Evolutionary conservation across 92 coral and sea anemone genomes (phyloP).

Genomic region (Epizoanthus illoricatus): DNA sequence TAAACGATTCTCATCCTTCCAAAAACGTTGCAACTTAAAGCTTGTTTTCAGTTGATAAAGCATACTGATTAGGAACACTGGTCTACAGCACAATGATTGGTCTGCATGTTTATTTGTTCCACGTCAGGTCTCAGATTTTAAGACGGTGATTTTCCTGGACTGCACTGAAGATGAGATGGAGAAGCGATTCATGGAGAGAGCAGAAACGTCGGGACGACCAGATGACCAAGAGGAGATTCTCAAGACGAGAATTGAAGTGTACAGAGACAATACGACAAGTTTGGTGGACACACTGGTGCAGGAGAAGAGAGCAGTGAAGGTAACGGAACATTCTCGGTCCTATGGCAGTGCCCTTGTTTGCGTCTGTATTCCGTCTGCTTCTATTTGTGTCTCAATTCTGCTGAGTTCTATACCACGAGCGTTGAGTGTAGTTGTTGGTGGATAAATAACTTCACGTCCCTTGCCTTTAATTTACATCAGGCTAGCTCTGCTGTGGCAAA

Average conservation of each 20-base stretch:
- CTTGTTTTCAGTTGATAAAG: too few relatives aligned
- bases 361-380: too few relatives aligned
- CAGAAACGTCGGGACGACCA: conserved; percentile 48
- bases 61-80: too few relatives aligned
- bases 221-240: conserved; percentile 62
- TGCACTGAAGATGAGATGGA: conserved; percentile 70
- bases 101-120: not conserved
- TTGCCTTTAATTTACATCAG: too few relatives aligned
- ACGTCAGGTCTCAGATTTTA: conserved; percentile 75
- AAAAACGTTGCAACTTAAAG: too few relatives aligned
- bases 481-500: not conserved
- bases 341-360: too few relatives aligned
- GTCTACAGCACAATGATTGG: not conserved
- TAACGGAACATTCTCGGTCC: not conserved
- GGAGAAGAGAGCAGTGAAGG: conserved; percentile 63
- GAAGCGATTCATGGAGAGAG: conserved; percentile 56
- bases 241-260: conserved; percentile 68
- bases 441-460: too few relatives aligned
- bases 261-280: conserved; percentile 58
- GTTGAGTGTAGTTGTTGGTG: too few relatives aligned
- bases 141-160: conserved; percentile 64
- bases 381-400: too few relatives aligned
- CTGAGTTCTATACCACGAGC: too few relatives aligned
- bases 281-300: conserved; percentile 56
- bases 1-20: too few relatives aligned